A percentile compares a stretch with the other conserved stretches of the same genome.
These are phyloP conservation scores for Chalcis sispes DNA, from an alignment of 2,888 invertebrate species.

Conservation along the genomic window DNA sequence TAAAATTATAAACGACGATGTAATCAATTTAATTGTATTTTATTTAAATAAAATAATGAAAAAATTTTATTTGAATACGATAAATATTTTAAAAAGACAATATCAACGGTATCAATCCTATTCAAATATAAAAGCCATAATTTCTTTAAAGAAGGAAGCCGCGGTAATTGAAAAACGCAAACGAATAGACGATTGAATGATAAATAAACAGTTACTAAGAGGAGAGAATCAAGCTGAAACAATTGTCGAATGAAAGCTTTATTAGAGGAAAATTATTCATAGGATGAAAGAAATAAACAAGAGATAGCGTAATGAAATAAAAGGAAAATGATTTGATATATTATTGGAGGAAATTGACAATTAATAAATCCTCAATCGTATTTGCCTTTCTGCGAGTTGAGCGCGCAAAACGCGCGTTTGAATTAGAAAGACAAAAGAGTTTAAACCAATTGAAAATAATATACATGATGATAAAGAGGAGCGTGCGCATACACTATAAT, in stretches of 20 bases:
- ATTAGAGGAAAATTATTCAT: not conserved
- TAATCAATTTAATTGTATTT: no score
- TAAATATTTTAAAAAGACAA: no score
- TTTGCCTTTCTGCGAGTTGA: conserved; percentile 34
- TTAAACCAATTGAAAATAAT: not conserved
- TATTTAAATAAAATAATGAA: no score
- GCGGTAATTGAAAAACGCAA: conserved; percentile 3
- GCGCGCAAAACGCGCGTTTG: no score
- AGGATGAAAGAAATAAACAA: conserved; percentile 6
- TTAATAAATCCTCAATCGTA: conserved; percentile 35
- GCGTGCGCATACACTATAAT: no score
- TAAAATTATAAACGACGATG: no score
- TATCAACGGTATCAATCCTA: no score
- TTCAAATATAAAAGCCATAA: no score
- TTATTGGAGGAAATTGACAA: conserved; percentile 38
- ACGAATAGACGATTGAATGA: conserved; percentile 16
- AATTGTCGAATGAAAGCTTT: conserved; percentile 44
- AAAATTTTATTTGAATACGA: no score
- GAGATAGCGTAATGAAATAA: conserved; percentile 7
- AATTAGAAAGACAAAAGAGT: no score
- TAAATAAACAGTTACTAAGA: conserved; percentile 17
- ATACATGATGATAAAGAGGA: not conserved
- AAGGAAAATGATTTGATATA: conserved; percentile 15
- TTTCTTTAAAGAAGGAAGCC: conserved; percentile 3
- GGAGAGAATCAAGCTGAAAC: conserved; percentile 43